Percentiles rank a stretch among this genome's conserved stretches.
Evolutionary conservation across 2,797 vertebrate species (phyloP).

Genomic region (Petrocephalus sullivani): DNA sequence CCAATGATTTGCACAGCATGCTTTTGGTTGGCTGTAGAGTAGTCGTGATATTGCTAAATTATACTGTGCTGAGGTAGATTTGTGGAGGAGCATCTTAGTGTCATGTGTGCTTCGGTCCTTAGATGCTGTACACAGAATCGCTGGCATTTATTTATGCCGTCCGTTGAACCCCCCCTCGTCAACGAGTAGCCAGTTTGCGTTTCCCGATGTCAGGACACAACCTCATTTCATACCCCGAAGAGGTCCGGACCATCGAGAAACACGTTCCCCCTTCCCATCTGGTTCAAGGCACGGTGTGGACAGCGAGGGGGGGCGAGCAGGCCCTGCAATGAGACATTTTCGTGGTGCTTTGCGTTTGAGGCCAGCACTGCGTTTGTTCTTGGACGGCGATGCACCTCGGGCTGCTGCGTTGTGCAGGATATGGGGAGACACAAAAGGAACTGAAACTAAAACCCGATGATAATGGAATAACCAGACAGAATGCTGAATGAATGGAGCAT

Average conservation of each 20-base stretch:
- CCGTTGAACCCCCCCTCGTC: neutral
- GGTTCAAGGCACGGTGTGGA: neutral
- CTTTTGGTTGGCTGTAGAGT: neutral
- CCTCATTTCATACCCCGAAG: neutral
- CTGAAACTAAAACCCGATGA: conserved; percentile 14
- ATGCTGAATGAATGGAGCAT: conserved; percentile 10
- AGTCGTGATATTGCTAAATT: neutral
- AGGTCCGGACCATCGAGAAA: neutral
- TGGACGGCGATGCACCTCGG: neutral
- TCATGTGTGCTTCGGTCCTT: neutral
- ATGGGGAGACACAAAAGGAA: neutral
- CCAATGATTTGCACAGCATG: neutral
- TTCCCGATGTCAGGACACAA: neutral
- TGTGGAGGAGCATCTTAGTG: neutral
- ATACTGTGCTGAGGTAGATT: neutral
- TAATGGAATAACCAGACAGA: conserved; percentile 29
- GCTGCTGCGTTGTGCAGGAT: neutral
- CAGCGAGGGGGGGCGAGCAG: neutral
- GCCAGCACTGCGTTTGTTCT: neutral
- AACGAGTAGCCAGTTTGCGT: neutral
- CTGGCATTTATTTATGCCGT: neutral
- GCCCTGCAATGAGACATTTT: neutral
- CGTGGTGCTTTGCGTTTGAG: neutral
- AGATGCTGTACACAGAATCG: neutral
- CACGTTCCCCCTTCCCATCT: neutral